Evolutionary conservation across 2,113 vertebrate species (phyloP).

Genomic region (Harpagus bidentatus): DNA sequence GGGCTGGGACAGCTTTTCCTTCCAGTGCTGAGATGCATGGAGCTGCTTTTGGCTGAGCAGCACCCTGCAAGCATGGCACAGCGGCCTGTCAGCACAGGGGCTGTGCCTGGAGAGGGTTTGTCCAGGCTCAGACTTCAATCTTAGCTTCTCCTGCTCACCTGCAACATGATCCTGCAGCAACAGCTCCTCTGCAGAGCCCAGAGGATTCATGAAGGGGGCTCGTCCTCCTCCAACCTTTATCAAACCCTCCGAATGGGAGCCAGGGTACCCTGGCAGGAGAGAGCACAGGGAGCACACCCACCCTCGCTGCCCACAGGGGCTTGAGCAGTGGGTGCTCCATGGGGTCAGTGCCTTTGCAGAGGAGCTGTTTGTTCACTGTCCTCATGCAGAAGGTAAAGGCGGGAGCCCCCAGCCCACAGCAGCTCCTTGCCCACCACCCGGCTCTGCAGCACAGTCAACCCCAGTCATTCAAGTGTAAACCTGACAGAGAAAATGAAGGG

Average conservation of each 20-base stretch:
- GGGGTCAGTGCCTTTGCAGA: background rate
- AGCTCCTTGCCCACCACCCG: background rate
- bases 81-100: no score
- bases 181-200: background rate
- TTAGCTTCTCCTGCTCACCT: background rate
- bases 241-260: background rate
- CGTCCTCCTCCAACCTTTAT: background rate
- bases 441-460: background rate
- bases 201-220: background rate
- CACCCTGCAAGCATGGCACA: background rate
- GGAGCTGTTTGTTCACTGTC: no score
- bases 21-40: background rate
- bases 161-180: background rate
- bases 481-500: background rate
- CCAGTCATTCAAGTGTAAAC: background rate
- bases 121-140: background rate
- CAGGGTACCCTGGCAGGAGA: background rate
- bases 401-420: background rate
- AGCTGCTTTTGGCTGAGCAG: background rate
- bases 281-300: background rate
- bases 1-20: background rate
- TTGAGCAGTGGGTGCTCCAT: fast-evolving
- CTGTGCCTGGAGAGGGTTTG: background rate
- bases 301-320: no score
- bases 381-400: background rate